Evolutionary conservation across 2,797 vertebrate genomes (phyloP), one percentile per base, ranked within the genome.

Genomic region (Amphiprion clarkii): DNA sequence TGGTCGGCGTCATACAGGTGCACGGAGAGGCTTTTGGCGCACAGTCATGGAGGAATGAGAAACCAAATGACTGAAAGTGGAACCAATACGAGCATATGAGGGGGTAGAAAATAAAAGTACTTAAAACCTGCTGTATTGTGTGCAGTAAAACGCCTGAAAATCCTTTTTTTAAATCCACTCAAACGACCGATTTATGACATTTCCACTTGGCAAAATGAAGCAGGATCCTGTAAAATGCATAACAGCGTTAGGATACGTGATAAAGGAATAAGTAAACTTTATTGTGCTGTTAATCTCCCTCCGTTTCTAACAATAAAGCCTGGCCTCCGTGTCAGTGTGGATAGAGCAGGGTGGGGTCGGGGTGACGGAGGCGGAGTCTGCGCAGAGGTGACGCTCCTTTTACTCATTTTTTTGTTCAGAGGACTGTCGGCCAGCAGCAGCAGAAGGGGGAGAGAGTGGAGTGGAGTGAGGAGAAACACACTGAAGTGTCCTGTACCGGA

Each of bases 321-420:
- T 1, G 29, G 21, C 19, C n/a, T 27, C 12, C n/a, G n/a, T 39
- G 21, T 5, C 31, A 2, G 46, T 6, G 62, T 17, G 9, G 48
- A 61, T 44, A 6, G 72, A 23, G 46, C 74, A 78, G 90, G 90
- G 89, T 89, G 90, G 74, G 92, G 87, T 80, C 82, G 78, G 64
- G 49, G 4, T 0, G 57, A 10, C 62, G 51, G 2, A 10, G 93
- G 92, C 83, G 92, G 92, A 79, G 92, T 79, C 81, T 60, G 56
- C 17, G 36, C 63, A 44, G 90, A 87, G 89, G 91, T 92, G 90
- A 91, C 88, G 87, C 88, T 89, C 54, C 87, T 83, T 82, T 83
- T 58, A 81, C 88, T 89, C 82, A 33, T 83, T 60, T 79, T 27
- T 81, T 82, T 90, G 88, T 79, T 83, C 87, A 54, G 62, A 77